phyloP scores from a whole-genome alignment of 2,797 vertebrate species.

The Poeciliopsis paucimaculata region DNA sequence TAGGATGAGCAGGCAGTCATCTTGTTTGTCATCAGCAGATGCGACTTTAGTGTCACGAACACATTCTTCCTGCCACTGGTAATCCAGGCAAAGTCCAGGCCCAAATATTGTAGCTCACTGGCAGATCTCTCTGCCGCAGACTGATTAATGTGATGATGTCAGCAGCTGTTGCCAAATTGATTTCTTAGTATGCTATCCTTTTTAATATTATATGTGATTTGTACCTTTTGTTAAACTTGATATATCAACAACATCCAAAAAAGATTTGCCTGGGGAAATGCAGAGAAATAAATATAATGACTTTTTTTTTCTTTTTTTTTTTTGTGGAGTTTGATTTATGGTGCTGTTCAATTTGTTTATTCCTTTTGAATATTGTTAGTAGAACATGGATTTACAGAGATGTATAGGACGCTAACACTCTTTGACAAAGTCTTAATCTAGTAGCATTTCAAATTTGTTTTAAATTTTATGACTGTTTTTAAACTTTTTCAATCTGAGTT shows the following conservation, averaged over 20 bases:
- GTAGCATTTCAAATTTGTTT: slow-evolving; percentile 22
- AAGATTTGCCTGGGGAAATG: slow-evolving; percentile 29
- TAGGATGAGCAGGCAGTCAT: slow-evolving; percentile 49
- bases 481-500: slow-evolving; percentile 17
- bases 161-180: slow-evolving; percentile 43
- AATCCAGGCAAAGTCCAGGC: slow-evolving; percentile 37
- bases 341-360: slow-evolving; percentile 49
- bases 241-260: slow-evolving; percentile 28
- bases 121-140: slow-evolving; percentile 28
- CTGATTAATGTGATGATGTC: slow-evolving; percentile 26
- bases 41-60: slow-evolving; percentile 39
- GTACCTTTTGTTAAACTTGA: slow-evolving; percentile 35
- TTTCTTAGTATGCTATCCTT: slow-evolving; percentile 43
- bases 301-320: neutral
- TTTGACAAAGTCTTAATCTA: slow-evolving; percentile 33
- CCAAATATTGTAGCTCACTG: slow-evolving; percentile 38
- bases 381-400: slow-evolving; percentile 26
- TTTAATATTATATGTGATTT: slow-evolving; percentile 18
- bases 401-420: neutral
- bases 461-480: slow-evolving; percentile 53
- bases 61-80: slow-evolving; percentile 35
- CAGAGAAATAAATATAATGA: slow-evolving; percentile 37
- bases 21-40: slow-evolving; percentile 54
- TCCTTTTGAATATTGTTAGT: slow-evolving; percentile 37
- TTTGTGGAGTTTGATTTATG: slow-evolving; percentile 43